These are phyloP conservation scores for Crossaster papposus DNA, from an alignment of 53 echinoderm and acorn worm genomes.

Conservation along the genomic window DNA sequence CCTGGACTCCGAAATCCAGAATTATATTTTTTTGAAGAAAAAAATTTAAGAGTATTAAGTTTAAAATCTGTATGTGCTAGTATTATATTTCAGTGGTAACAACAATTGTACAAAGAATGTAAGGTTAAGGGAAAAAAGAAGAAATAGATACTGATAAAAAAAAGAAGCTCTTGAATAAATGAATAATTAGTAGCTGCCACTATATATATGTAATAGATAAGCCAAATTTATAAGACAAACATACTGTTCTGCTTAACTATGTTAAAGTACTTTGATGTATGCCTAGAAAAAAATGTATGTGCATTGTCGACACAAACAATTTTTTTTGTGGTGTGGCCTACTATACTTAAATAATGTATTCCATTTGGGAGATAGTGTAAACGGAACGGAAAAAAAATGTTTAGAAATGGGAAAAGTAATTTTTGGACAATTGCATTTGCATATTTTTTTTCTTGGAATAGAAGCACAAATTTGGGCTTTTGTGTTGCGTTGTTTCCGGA, in stretches of 20 bases:
- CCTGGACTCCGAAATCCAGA: slow-evolving; percentile 31
- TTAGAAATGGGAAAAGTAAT: neutral
- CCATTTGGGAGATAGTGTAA: neutral
- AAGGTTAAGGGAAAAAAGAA: neutral
- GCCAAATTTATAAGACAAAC: slow-evolving; percentile 2
- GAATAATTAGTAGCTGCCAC: slow-evolving; percentile 44
- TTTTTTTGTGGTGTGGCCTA: slow-evolving; percentile 43
- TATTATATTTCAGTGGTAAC: slow-evolving; percentile 52
- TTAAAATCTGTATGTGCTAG: slow-evolving; percentile 58
- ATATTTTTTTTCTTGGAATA: neutral
- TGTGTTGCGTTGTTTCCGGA: neutral
- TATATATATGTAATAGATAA: slow-evolving; percentile 35
- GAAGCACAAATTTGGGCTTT: neutral
- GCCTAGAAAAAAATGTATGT: slow-evolving; percentile 25
- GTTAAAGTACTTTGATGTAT: slow-evolving; percentile 56
- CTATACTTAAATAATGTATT: slow-evolving; percentile 18
- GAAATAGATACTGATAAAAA: slow-evolving; percentile 1
- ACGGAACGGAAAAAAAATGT: neutral
- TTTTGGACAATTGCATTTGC: neutral
- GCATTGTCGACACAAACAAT: slow-evolving; percentile 22
- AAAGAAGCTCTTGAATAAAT: slow-evolving; percentile 39
- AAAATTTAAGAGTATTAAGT: slow-evolving; percentile 57
- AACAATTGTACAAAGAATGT: neutral
- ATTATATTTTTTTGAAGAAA: slow-evolving; percentile 61
- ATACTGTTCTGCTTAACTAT: slow-evolving; percentile 12